Conservation (phyloP, 2,113 vertebrate genomes). For the Hypomesus transpacificus region DNA sequence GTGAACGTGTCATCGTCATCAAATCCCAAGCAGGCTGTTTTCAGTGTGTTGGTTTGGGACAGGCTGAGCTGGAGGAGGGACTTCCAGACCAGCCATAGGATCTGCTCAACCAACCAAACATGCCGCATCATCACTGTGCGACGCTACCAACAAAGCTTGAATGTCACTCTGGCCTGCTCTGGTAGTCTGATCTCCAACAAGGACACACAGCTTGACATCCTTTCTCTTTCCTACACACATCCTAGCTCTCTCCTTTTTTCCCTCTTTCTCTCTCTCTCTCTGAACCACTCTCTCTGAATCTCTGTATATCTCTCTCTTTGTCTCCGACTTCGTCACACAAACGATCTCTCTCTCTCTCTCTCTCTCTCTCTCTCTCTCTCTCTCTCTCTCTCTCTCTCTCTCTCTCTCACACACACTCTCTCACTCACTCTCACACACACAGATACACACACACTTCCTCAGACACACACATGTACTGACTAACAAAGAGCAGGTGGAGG, state of each 20-base stretch:
- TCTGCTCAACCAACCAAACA: conserved; percentile 21
- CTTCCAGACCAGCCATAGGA: conserved; percentile 4
- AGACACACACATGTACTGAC: conserved; percentile 1
- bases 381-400: too few species aligned
- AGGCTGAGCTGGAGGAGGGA: not conserved
- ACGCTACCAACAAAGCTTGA: conserved; percentile 38
- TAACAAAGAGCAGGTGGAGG: conserved; percentile 27
- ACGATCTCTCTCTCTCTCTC: too few species aligned
- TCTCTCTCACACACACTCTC: not conserved
- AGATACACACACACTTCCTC: conserved; percentile 16
- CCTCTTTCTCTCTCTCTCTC: not conserved
- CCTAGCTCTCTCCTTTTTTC: not conserved
- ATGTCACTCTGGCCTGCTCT: conserved; percentile 46
- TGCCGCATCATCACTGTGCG: conserved; percentile 49
- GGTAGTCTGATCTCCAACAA: conserved; percentile 39
- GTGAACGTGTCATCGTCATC: too few species aligned
- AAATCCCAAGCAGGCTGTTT: too few species aligned
- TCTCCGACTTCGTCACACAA: not conserved
- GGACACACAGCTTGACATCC: conserved; percentile 21
- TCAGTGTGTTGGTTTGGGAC: too few species aligned
- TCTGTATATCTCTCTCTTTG: not conserved
- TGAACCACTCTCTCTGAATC: not conserved
- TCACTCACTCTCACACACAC: not conserved
- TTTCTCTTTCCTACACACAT: not conserved
- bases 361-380: too few species aligned